Conservation (phyloP, 2,888 invertebrate genomes). For the Kryphioiulus occultus region DNA sequence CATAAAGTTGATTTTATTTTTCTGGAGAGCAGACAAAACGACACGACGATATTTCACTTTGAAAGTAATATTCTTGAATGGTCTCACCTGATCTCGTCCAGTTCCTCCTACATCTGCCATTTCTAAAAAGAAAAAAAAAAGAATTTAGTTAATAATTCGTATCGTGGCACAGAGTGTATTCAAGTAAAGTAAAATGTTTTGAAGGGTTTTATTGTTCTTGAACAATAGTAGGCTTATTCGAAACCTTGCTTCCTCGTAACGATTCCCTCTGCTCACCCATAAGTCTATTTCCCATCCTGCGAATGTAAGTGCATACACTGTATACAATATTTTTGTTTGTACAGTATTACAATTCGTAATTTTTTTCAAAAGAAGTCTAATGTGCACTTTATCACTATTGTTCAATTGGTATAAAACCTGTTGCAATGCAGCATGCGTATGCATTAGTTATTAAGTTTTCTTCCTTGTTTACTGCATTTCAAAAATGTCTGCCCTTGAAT, state of each 20-base stretch:
- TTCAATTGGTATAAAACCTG: background rate
- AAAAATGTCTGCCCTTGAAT: background rate
- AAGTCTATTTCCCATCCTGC: background rate
- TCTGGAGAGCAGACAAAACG: background rate
- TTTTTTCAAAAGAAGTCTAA: background rate
- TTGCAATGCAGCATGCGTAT: background rate
- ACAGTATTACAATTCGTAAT: background rate
- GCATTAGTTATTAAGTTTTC: background rate
- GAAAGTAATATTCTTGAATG: background rate
- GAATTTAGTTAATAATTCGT: background rate
- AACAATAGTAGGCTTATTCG: background rate
- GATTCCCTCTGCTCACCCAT: background rate
- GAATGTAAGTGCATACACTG: background rate
- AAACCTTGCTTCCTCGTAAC: background rate
- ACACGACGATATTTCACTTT: background rate
- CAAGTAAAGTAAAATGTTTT: background rate
- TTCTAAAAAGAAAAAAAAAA: background rate
- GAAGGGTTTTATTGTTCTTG: conserved; percentile 7
- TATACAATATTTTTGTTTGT: background rate
- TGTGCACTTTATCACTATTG: background rate
- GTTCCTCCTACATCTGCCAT: background rate
- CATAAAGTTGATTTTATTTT: background rate
- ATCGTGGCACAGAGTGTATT: too few species aligned
- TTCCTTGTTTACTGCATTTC: conserved; percentile 8
- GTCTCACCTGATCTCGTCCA: background rate